phyloP scores from a whole-genome alignment of 2,888 invertebrate genomes.

The Polylopha cassiicola region DNA sequence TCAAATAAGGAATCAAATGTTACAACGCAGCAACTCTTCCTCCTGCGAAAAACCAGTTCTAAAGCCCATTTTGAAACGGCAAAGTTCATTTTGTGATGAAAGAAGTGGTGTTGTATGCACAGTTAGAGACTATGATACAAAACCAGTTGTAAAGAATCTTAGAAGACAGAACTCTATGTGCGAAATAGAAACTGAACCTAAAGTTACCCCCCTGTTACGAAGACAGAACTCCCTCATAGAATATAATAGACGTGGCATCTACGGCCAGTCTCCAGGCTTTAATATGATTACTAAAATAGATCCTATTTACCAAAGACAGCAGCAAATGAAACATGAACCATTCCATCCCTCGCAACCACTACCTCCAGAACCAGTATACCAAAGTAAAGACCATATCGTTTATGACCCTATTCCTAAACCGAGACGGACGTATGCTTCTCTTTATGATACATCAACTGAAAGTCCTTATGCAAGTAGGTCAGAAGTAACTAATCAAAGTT shows the following conservation, averaged over 20 bases:
- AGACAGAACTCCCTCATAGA: constrained; percentile 75
- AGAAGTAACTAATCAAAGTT: constrained; percentile 64
- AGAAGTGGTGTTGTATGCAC: constrained; percentile 66
- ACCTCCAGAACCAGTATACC: constrained; percentile 74
- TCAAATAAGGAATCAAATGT: constrained; percentile 66
- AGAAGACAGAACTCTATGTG: constrained; percentile 72
- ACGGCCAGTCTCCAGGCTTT: constrained; percentile 67
- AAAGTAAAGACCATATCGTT: constrained; percentile 70
- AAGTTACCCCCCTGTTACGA: constrained; percentile 72
- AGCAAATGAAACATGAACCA: constrained; percentile 69
- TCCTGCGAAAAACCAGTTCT: constrained; percentile 69
- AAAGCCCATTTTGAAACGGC: constrained; percentile 70
- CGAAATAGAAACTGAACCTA: constrained; percentile 75
- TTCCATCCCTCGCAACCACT: constrained; percentile 71
- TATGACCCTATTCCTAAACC: constrained; percentile 74
- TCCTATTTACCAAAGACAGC: constrained; percentile 75
- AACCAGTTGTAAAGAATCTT: constrained; percentile 57
- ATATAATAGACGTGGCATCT: constrained; percentile 68
- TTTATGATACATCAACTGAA: constrained; percentile 67
- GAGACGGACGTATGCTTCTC: constrained; percentile 67
- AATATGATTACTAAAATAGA: constrained; percentile 77
- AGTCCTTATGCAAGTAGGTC: constrained; percentile 63
- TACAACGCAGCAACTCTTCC: constrained; percentile 71
- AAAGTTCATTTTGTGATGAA: constrained; percentile 72
- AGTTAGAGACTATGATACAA: constrained; percentile 67